phyloP scores from a whole-genome alignment of 2,797 vertebrate genomes.

The Apogon hyalosoma region DNA sequence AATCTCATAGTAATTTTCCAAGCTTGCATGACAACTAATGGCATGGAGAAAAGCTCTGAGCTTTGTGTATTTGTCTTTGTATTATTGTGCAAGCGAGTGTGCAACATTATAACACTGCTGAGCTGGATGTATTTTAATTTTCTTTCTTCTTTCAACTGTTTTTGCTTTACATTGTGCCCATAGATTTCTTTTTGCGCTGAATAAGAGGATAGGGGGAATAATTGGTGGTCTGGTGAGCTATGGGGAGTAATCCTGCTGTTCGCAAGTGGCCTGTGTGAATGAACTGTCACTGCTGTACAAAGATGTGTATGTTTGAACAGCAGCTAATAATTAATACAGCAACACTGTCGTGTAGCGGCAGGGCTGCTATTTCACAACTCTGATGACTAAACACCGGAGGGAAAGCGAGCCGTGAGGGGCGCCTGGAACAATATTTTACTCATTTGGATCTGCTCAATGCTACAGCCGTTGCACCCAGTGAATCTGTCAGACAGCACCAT shows the following conservation, averaged over 20 bases:
- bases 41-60: slow-evolving; percentile 74
- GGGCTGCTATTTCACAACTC: slow-evolving; percentile 88
- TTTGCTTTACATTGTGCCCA: slow-evolving; percentile 74
- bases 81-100: slow-evolving; percentile 50
- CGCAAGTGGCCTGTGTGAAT: slow-evolving; percentile 94
- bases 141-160: slow-evolving; percentile 76
- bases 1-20: slow-evolving; percentile 87
- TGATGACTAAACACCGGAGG: slow-evolving; percentile 90
- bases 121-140: slow-evolving; percentile 78
- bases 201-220: slow-evolving; percentile 71
- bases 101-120: slow-evolving; percentile 65
- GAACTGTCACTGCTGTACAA: slow-evolving; percentile 94
- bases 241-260: slow-evolving; percentile 88
- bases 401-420: slow-evolving; percentile 69
- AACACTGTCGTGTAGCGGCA: slow-evolving; percentile 85
- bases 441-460: slow-evolving; percentile 83
- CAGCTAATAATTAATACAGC: slow-evolving; percentile 94
- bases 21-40: slow-evolving; percentile 80
- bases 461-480: slow-evolving; percentile 84
- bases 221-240: slow-evolving; percentile 81
- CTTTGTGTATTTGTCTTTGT: slow-evolving; percentile 79
- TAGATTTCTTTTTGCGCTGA: slow-evolving; percentile 79
- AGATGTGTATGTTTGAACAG: slow-evolving; percentile 92
- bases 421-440: slow-evolving; percentile 92
- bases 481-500: slow-evolving; percentile 84